phyloP scores from a whole-genome alignment of 2,888 invertebrate genomes.

The Peribatodes rhomboidaria region DNA sequence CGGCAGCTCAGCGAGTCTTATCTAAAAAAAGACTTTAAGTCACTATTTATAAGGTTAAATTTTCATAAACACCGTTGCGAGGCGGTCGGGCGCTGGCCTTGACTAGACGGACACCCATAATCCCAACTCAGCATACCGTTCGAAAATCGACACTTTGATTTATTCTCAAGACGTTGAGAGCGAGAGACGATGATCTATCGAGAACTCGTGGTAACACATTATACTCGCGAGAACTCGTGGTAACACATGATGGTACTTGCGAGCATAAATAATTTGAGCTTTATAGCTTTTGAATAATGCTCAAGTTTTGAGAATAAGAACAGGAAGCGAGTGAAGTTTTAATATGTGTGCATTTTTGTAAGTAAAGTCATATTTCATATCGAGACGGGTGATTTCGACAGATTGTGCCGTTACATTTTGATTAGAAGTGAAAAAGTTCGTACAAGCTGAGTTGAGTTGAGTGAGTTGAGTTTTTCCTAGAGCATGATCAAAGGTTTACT shows the following conservation, averaged over 20 bases:
- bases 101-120: no score
- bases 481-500: no score
- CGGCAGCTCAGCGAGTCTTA: no score
- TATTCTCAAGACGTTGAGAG: constrained; percentile 24
- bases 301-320: constrained; percentile 12
- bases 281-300: constrained; percentile 32
- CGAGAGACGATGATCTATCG: constrained; percentile 34
- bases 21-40: no score
- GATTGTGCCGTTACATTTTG: no score
- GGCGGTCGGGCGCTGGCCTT: no score
- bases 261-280: constrained; percentile 31
- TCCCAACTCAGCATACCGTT: constrained; percentile 12
- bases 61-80: no score
- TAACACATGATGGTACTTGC: constrained; percentile 28
- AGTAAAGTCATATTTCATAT: neutral
- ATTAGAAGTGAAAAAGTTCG: no score
- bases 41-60: no score
- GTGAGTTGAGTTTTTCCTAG: no score
- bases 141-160: constrained; percentile 31
- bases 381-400: neutral
- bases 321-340: constrained; percentile 14
- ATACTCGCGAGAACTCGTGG: constrained; percentile 27
- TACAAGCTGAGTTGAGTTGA: no score
- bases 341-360: constrained; percentile 1
- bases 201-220: constrained; percentile 29